These are phyloP conservation scores for Catocala sponsa DNA, from an alignment of 2,888 invertebrate genomes.

Conservation along the genomic window DNA sequence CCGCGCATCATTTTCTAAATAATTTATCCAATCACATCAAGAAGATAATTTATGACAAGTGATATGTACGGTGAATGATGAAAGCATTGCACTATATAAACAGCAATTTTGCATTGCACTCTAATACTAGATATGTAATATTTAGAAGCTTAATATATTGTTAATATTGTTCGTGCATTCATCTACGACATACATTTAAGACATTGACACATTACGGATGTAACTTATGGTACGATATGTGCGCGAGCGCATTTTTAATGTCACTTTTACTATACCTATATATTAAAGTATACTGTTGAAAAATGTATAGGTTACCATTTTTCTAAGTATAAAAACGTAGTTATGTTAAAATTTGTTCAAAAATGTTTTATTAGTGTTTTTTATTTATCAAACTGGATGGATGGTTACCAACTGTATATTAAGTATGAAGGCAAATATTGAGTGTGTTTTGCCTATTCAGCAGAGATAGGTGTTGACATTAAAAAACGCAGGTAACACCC, in stretches of 20 bases:
- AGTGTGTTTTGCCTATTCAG: not conserved
- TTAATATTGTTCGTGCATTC: constrained; percentile 32
- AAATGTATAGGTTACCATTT: too few species aligned
- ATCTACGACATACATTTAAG: constrained; percentile 28
- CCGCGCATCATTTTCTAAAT: too few species aligned
- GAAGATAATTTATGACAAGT: not conserved
- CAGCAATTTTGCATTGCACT: constrained; percentile 57
- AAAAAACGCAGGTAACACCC: constrained; percentile 23
- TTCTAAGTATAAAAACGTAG: too few species aligned
- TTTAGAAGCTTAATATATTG: constrained; percentile 28
- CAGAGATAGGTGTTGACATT: constrained; percentile 24
- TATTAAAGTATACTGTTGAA: too few species aligned
- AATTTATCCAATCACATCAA: too few species aligned
- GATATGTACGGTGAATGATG: not conserved
- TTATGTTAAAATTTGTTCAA: too few species aligned
- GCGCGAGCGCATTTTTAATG: constrained; percentile 36
- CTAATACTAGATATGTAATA: constrained; percentile 35
- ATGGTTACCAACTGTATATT: too few species aligned
- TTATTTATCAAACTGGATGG: too few species aligned
- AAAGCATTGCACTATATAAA: constrained; percentile 42
- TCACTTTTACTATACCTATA: constrained; percentile 10
- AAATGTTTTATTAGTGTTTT: too few species aligned
- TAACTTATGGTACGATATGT: constrained; percentile 27
- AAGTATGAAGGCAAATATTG: too few species aligned
- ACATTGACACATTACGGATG: constrained; percentile 26